A percentile compares a stretch with the other conserved stretches of the same genome.
These are phyloP conservation scores for Chironomus tentans DNA, from an alignment of 2,888 invertebrate genomes.

Conservation along the genomic window DNA sequence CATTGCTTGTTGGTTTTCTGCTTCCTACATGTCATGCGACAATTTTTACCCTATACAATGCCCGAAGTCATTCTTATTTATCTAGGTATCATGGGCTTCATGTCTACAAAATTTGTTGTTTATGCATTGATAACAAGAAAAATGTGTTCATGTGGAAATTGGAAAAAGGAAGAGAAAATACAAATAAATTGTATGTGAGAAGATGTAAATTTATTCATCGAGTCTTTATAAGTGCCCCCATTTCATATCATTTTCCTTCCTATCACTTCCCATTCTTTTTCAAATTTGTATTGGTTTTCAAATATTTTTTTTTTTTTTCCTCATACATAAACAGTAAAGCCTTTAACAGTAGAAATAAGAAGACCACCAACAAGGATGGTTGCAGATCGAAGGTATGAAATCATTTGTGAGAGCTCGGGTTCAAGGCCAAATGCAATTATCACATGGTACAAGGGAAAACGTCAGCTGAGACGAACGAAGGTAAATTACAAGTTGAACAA, in stretches of 20 bases:
- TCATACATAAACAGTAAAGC: conserved; percentile 52
- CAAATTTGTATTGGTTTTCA: background rate
- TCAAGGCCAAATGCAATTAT: conserved; percentile 69
- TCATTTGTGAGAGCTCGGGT: conserved; percentile 67
- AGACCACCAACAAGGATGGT: conserved; percentile 54
- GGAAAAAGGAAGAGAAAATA: background rate
- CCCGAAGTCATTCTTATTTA: background rate
- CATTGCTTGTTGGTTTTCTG: background rate
- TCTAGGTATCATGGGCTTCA: background rate
- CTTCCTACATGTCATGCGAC: background rate
- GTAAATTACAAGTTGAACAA: conserved; percentile 40
- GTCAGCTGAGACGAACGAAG: conserved; percentile 61
- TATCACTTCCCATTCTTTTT: background rate
- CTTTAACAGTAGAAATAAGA: conserved; percentile 61
- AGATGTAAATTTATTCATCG: background rate
- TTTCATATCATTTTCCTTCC: too few relatives aligned
- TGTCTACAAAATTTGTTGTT: background rate
- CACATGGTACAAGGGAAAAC: conserved; percentile 73
- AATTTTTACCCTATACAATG: background rate
- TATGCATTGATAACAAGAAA: background rate
- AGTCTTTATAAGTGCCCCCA: background rate
- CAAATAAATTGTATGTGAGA: background rate
- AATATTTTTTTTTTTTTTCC: background rate
- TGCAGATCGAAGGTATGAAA: conserved; percentile 59
- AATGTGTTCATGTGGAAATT: background rate